These are phyloP conservation scores for Drosophila bocqueti DNA, from an alignment of 1,140 invertebrate genomes.

Conservation along the genomic window DNA sequence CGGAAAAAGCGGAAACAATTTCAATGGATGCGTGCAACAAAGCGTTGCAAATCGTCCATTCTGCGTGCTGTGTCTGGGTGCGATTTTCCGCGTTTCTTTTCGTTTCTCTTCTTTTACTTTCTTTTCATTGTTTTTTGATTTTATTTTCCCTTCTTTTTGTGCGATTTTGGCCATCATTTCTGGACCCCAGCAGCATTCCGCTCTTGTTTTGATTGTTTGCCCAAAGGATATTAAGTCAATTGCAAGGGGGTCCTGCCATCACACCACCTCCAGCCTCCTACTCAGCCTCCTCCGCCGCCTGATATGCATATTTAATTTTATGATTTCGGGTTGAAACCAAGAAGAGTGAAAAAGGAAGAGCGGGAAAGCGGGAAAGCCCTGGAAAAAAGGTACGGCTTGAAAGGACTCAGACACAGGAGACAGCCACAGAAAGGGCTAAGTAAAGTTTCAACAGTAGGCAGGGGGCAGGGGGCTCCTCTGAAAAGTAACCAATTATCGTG, in stretches of 20 bases:
- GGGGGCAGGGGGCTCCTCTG: not conserved
- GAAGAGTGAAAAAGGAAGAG: not conserved
- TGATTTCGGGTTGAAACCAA: slow-evolving; percentile 33
- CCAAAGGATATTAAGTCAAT: slow-evolving; percentile 79
- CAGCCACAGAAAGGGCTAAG: not conserved
- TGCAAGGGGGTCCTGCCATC: slow-evolving; percentile 35
- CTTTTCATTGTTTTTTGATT: slow-evolving; percentile 1
- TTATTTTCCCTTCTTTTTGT: slow-evolving; percentile 10
- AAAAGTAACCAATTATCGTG: slow-evolving; percentile 37
- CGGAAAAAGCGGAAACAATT: slow-evolving; percentile 43
- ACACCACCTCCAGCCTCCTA: not conserved
- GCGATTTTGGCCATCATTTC: slow-evolving; percentile 1
- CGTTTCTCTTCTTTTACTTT: slow-evolving; percentile 7
- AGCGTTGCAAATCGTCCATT: slow-evolving; percentile 71
- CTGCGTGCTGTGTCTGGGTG: slow-evolving; percentile 3
- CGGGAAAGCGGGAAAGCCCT: not conserved
- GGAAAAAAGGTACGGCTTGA: slow-evolving; percentile 9
- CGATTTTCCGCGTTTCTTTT: slow-evolving; percentile 32
- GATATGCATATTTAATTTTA: slow-evolving; percentile 78
- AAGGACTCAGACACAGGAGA: not conserved
- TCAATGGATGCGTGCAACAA: slow-evolving; percentile 71
- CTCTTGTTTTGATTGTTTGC: slow-evolving; percentile 70
- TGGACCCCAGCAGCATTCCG: not conserved
- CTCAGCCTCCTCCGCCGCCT: not conserved
- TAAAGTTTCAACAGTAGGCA: not conserved